Evolutionary conservation across 2,797 vertebrate genomes (phyloP).

Genomic region (Thripadectes ignobilis): DNA sequence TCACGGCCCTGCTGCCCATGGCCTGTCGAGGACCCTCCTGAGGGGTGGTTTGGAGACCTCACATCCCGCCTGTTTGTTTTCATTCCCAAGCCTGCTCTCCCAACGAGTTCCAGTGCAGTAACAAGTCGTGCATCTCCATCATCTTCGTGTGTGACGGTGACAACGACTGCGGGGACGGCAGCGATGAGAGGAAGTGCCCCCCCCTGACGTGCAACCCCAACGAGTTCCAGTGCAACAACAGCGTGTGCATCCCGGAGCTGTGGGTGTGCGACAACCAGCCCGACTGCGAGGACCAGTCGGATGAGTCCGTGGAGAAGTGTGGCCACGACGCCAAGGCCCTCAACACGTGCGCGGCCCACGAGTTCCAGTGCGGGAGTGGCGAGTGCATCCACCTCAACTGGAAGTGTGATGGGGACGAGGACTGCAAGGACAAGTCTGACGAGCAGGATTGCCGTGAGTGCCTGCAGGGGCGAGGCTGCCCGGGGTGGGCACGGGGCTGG

Average conservation of each 20-base stretch:
- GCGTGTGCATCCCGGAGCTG: constrained; percentile 89
- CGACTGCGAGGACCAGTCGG: constrained; percentile 91
- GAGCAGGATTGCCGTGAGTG: constrained; percentile 93
- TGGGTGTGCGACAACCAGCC: constrained; percentile 96
- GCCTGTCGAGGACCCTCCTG: too few relatives aligned
- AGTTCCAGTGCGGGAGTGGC: constrained; percentile 91
- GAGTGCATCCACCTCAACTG: constrained; percentile 92
- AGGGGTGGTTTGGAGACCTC: not conserved
- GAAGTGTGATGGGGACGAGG: constrained; percentile 94
- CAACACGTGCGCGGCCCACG: constrained; percentile 82
- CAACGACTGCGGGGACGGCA: constrained; percentile 90
- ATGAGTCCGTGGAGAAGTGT: constrained; percentile 87
- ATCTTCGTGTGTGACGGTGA: constrained; percentile 91
- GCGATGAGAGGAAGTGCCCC: constrained; percentile 90
- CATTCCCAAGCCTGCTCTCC: constrained; percentile 83
- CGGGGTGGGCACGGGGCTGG: not conserved
- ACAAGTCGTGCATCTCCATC: constrained; percentile 89
- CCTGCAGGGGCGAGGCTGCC: not conserved
- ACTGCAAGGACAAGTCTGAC: constrained; percentile 98
- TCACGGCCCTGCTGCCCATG: not conserved
- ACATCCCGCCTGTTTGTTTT: constrained; percentile 40
- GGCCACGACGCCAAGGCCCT: constrained; percentile 79
- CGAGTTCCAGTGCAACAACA: constrained; percentile 92
- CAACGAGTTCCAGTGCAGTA: constrained; percentile 87
- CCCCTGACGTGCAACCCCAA: constrained; percentile 87